A percentile compares a stretch with the other conserved stretches of the same genome.
These are phyloP conservation scores for Corythornis leucogaster DNA, from an alignment of 2,797 vertebrate species.

Conservation along the genomic window DNA sequence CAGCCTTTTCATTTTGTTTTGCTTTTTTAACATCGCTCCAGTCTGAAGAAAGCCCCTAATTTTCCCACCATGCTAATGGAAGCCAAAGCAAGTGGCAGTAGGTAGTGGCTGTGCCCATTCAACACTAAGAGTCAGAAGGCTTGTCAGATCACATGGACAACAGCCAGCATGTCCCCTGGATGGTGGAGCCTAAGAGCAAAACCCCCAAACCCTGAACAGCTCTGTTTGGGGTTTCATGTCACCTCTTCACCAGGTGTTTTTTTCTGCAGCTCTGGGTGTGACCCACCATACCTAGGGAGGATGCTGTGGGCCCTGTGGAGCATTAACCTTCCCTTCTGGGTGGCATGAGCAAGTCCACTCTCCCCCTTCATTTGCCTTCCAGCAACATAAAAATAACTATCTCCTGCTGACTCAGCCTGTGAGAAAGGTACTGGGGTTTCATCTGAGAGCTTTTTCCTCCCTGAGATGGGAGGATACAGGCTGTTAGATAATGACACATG, in stretches of 20 bases:
- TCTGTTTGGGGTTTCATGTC: not conserved
- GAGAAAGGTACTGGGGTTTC: not conserved
- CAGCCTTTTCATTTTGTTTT: not conserved
- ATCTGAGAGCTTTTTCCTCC: not conserved
- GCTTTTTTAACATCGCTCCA: not conserved
- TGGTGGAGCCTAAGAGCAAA: not conserved
- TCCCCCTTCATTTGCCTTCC: not conserved
- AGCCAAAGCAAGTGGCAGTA: not conserved
- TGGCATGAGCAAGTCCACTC: not conserved
- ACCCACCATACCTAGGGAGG: fast-evolving
- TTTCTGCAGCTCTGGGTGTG: not conserved
- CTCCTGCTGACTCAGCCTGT: not conserved
- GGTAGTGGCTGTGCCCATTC: not conserved
- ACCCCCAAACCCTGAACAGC: not conserved
- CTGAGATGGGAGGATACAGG: not conserved
- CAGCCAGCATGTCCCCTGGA: not conserved
- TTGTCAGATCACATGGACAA: not conserved
- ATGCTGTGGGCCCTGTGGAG: not conserved
- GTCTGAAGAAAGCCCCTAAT: not conserved
- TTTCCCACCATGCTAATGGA: not conserved
- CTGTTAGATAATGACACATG: not conserved
- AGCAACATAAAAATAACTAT: not conserved
- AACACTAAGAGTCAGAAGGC: not conserved
- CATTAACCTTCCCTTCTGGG: not conserved
- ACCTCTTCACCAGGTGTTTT: not conserved